Evolutionary conservation across 2,797 vertebrate genomes (phyloP).

Genomic region (Austrolebias charrua): DNA sequence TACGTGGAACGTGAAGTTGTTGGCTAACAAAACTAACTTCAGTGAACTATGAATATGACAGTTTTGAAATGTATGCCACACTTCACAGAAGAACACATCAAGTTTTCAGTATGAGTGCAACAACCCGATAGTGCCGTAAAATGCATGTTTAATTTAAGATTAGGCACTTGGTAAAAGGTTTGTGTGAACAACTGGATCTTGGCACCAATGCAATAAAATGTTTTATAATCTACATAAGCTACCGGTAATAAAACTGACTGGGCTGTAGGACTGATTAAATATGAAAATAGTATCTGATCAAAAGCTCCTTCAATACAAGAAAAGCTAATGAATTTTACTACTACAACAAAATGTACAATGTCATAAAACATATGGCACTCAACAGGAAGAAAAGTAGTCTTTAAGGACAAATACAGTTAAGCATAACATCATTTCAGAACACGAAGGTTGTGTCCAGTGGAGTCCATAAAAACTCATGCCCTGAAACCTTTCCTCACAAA

Average conservation of each 20-base stretch:
- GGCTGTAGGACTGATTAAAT: constrained; percentile 32
- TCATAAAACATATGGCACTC: constrained; percentile 69
- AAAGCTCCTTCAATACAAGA: constrained; percentile 39
- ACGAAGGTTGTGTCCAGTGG: constrained; percentile 32
- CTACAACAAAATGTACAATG: constrained; percentile 60
- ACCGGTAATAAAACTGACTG: constrained; percentile 38
- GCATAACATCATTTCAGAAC: constrained; percentile 44
- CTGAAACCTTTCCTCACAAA: constrained; percentile 56
- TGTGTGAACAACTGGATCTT: constrained; percentile 38
- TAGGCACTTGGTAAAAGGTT: constrained; percentile 77
- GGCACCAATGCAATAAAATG: constrained; percentile 42
- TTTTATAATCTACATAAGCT: constrained; percentile 25
- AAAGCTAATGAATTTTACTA: constrained; percentile 43
- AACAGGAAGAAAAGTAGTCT: constrained; percentile 66
- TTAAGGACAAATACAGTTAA: constrained; percentile 49
- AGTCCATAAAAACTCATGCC: constrained; percentile 45
- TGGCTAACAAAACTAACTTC: neutral
- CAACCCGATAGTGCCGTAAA: constrained; percentile 57
- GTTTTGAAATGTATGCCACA: constrained; percentile 30
- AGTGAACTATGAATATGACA: constrained; percentile 33
- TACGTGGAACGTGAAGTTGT: constrained; percentile 49
- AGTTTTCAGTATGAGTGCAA: constrained; percentile 45
- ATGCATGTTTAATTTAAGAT: constrained; percentile 45
- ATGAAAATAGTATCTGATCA: constrained; percentile 29
- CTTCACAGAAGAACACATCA: constrained; percentile 34